phyloP scores from a whole-genome alignment of 2,888 invertebrate genomes.

The Aphelenchoides bicaudatus region DNA sequence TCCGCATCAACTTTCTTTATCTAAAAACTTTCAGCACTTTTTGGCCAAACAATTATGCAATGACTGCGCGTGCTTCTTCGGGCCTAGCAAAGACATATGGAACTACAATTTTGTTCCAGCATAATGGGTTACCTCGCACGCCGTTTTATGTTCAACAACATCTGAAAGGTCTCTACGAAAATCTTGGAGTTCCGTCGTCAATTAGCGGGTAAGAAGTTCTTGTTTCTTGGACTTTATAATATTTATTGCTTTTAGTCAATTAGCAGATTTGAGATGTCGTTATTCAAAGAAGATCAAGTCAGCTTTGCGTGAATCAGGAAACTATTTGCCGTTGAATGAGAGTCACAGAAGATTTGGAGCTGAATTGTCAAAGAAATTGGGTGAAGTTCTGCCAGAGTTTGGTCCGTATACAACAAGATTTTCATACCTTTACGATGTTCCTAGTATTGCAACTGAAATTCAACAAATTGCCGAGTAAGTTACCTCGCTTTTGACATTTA shows the following conservation, averaged over 20 bases:
- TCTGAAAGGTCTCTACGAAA: slow-evolving; percentile 15
- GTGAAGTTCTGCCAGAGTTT: slow-evolving; percentile 23
- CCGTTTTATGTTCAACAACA: slow-evolving; percentile 41
- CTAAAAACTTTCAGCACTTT: background rate
- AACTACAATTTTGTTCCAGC: slow-evolving; percentile 38
- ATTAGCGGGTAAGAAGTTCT: slow-evolving; percentile 8
- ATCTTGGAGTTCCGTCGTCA: slow-evolving; percentile 7
- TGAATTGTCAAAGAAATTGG: slow-evolving; percentile 24
- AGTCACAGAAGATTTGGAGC: slow-evolving; percentile 29
- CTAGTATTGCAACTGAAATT: slow-evolving; percentile 22
- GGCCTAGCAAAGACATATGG: slow-evolving; percentile 23
- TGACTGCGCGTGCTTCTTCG: background rate
- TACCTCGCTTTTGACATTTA: background rate
- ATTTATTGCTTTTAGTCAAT: slow-evolving; percentile 22
- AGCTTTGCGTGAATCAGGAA: slow-evolving; percentile 28
- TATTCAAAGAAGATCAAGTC: slow-evolving; percentile 10
- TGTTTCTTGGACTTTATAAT: slow-evolving; percentile 29
- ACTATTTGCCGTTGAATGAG: slow-evolving; percentile 33
- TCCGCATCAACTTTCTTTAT: no score
- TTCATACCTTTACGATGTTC: slow-evolving; percentile 25
- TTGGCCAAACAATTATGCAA: background rate
- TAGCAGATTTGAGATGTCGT: slow-evolving; percentile 6
- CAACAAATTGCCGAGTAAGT: slow-evolving; percentile 21
- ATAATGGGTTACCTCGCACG: slow-evolving; percentile 43
- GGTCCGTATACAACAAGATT: slow-evolving; percentile 18